phyloP scores from a whole-genome alignment of 2,888 invertebrate species.

The Thymelicus sylvestris region DNA sequence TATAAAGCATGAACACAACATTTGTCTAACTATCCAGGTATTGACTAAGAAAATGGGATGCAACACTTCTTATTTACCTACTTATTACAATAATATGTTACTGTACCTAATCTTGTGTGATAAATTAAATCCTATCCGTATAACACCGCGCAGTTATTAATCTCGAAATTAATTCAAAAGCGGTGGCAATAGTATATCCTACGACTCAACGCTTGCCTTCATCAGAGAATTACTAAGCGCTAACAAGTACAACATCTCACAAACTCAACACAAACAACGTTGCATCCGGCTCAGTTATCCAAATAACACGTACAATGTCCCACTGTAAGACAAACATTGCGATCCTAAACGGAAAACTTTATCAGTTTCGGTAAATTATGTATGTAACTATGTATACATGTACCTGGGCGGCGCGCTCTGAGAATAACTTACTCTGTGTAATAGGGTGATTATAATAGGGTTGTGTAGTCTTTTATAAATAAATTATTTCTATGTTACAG shows the following conservation, averaged over 20 bases:
- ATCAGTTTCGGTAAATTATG: constrained; percentile 23
- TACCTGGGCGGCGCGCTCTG: background rate
- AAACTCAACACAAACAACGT: constrained; percentile 2
- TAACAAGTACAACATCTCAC: background rate
- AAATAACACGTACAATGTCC: constrained; percentile 16
- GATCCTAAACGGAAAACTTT: constrained; percentile 22
- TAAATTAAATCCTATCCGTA: no score
- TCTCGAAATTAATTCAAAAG: no score
- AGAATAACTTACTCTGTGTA: constrained; percentile 8
- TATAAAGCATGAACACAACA: no score
- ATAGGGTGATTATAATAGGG: constrained; percentile 1
- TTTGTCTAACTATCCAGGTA: no score
- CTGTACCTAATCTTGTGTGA: no score
- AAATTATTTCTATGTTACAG: background rate
- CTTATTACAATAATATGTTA: no score
- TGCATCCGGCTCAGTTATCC: constrained; percentile 9
- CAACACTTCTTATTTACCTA: no score
- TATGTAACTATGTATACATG: constrained; percentile 5
- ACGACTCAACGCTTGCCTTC: background rate
- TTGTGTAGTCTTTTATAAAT: background rate
- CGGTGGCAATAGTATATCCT: no score
- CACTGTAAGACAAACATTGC: constrained; percentile 22
- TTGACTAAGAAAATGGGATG: no score
- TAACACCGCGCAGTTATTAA: no score
- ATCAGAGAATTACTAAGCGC: background rate